Evolutionary conservation across 1,140 invertebrate genomes (phyloP).

Genomic region (Riptortus pedestris): DNA sequence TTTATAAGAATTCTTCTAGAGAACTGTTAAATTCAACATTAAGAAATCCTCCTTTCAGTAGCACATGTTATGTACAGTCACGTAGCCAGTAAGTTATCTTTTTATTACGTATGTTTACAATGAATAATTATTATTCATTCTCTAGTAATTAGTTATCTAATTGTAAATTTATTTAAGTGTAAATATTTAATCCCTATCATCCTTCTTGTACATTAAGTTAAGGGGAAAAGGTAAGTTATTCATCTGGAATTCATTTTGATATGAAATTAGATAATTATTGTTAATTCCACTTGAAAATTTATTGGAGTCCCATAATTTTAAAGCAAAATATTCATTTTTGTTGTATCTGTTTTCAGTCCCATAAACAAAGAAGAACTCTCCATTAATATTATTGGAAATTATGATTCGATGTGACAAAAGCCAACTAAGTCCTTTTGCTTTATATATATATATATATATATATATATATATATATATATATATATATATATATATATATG

Average conservation of each 20-base stretch:
- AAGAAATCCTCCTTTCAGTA: not conserved
- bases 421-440: no score
- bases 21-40: slow-evolving; percentile 37
- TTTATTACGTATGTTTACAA: not conserved
- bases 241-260: not conserved
- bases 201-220: not conserved
- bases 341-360: no score
- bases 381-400: no score
- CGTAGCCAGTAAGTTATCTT: not conserved
- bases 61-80: not conserved
- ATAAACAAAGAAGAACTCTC: no score
- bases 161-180: not conserved
- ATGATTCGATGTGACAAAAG: no score
- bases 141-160: not conserved
- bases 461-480: no score
- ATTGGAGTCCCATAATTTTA: no score
- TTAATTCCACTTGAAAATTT: no score
- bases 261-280: not conserved
- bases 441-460: no score
- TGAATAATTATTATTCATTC: not conserved
- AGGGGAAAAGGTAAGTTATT: not conserved
- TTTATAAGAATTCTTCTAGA: slow-evolving; percentile 44
- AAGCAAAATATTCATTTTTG: no score
- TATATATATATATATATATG: no score
- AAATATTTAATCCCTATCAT: not conserved